Percentiles rank a stretch among this genome's conserved stretches.
These are phyloP conservation scores for Actinostola sp. DNA, from an alignment of 92 coral and sea anemone species.

Conservation along the genomic window DNA sequence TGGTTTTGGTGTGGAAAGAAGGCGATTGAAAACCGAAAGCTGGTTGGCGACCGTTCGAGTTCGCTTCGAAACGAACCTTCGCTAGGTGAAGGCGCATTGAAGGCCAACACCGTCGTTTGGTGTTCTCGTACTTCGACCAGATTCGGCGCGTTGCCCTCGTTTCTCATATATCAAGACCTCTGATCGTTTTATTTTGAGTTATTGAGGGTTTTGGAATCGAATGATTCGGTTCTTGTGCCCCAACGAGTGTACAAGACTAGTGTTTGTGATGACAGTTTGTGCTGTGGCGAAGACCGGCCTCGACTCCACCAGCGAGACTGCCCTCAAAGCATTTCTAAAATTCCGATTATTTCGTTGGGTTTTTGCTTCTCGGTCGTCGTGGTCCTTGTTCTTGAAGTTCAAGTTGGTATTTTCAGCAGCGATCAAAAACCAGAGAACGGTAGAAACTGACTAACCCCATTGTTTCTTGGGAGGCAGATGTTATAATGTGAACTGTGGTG, in stretches of 20 bases:
- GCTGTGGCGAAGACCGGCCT: slow-evolving; percentile 1
- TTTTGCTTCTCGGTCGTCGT: slow-evolving; percentile 22
- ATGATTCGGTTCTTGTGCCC: slow-evolving; percentile 6
- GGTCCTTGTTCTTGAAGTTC: neutral
- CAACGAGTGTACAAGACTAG: neutral
- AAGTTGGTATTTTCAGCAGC: slow-evolving; percentile 13
- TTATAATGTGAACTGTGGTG: neutral
- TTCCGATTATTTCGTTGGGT: slow-evolving; percentile 44
- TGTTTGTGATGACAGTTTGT: slow-evolving; percentile 38
- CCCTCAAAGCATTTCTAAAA: slow-evolving; percentile 21
- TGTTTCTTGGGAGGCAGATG: slow-evolving; percentile 29
- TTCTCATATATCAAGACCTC: slow-evolving; percentile 6
- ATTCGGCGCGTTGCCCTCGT: neutral
- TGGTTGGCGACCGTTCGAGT: slow-evolving; percentile 17
- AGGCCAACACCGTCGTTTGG: slow-evolving; percentile 8
- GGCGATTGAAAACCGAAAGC: slow-evolving; percentile 28
- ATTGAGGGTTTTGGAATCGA: slow-evolving; percentile 19
- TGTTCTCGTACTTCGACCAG: slow-evolving; percentile 5
- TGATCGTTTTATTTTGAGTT: slow-evolving; percentile 17
- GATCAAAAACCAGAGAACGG: slow-evolving; percentile 17
- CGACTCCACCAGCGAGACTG: slow-evolving; percentile 4
- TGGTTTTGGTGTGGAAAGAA: slow-evolving; percentile 38
- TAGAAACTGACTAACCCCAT: slow-evolving; percentile 6
- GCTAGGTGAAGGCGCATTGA: slow-evolving; percentile 13
- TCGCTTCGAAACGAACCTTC: slow-evolving; percentile 20